phyloP scores from a whole-genome alignment of 2,888 invertebrate species.

The Dendrolimus houi region DNA sequence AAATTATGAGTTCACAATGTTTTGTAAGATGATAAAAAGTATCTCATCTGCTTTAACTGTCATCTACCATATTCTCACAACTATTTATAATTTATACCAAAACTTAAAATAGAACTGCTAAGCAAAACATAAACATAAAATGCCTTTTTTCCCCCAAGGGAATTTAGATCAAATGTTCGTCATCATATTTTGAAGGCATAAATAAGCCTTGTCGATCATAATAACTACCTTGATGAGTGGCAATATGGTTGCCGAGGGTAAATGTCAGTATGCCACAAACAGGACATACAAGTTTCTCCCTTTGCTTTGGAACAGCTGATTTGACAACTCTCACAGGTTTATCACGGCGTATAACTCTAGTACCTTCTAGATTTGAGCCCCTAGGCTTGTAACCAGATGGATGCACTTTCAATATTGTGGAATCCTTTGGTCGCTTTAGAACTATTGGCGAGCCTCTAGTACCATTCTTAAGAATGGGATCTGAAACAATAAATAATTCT shows the following conservation, averaged over 20 bases:
- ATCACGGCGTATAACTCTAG: constrained; percentile 28
- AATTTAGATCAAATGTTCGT: too few species aligned
- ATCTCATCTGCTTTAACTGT: too few species aligned
- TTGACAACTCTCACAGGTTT: constrained; percentile 44
- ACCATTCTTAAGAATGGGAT: constrained; percentile 65
- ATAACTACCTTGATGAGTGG: constrained; percentile 62
- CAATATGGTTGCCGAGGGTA: constrained; percentile 63
- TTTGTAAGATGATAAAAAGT: too few species aligned
- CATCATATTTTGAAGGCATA: too few species aligned
- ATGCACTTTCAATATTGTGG: constrained; percentile 56
- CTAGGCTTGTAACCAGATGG: constrained; percentile 37
- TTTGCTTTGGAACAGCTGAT: constrained; percentile 38
- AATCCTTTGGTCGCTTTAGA: constrained; percentile 62
- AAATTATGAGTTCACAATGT: too few species aligned
- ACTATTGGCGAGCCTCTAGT: constrained; percentile 58
- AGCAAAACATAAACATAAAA: too few species aligned
- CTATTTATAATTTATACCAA: too few species aligned
- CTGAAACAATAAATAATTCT: constrained; percentile 26
- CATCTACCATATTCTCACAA: too few species aligned
- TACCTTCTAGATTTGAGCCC: constrained; percentile 16
- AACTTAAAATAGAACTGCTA: too few species aligned
- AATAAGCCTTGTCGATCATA: not conserved
- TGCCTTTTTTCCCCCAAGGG: too few species aligned
- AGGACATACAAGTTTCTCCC: constrained; percentile 68
- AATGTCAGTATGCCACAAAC: constrained; percentile 68